Base-by-base conservation (phyloP, 2,888 invertebrate genomes). In the Gnatocerus cornutus region DNA sequence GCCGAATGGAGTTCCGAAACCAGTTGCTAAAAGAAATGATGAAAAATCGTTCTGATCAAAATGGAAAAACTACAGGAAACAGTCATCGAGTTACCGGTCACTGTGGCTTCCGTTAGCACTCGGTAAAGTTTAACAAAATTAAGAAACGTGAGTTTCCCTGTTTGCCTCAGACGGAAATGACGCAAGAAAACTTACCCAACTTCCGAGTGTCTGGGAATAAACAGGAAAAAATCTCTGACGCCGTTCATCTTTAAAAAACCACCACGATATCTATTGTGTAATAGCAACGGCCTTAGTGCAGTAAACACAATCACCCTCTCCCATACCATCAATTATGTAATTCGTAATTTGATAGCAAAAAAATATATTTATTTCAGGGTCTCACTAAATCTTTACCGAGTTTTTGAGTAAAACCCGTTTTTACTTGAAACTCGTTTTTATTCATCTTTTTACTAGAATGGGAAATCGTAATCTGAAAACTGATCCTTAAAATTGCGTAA, bases 1-100 rank as follows among this genome's bases (percentile, higher is more conserved):
- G 12, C 82, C 84, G 71, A 86, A 86, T 29, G 85, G 84, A 37
- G 85, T 79, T 21, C 86, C 86, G 74, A 88, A 88, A 27, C 85
- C 87, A 68, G 86, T 84, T 72, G 82, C 81, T 83, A 68, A 45
- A 79, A 74, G 70, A 66, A 33, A 33, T 5, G 29, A 4, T 4
- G 4, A 21, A 21, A n/a, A 33, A n/a, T n/a, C n/a, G 2, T 9
- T 33, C 33, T 33, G n/a, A 33, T 4, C 2, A 33, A 33, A 33
- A 9, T 33, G 21, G 21, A 21, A 21, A 21, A 21, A 21, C 4
- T 21, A 3, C 4, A 1, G 21, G 4, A 21, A 4, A 21, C 21
- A 21, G 21, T 21, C 21, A 21, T 21, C 21, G 4, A 21, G 4
- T 21, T 3, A 21, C 21, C 21, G 21, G 21, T 21, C n/a, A n/a